A percentile compares a stretch with the other conserved stretches of the same genome.
Conservation (phyloP, 1,140 invertebrate genomes). For the Halictus rubicundus region DNA sequence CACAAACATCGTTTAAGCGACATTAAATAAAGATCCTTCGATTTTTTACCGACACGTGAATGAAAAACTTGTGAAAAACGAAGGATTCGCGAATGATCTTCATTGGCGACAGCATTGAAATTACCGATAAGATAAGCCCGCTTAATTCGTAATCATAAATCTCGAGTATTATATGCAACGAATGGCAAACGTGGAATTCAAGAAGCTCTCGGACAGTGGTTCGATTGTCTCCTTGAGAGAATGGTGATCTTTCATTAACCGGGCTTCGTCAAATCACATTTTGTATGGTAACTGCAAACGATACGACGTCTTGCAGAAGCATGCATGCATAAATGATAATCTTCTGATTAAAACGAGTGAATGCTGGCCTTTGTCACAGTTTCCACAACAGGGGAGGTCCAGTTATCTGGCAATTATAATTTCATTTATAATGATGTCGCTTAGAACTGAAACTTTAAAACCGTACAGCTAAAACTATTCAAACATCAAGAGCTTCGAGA, state of each 20-base stretch:
- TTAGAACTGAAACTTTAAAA: not conserved
- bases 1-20: no score
- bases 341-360: constrained; percentile 39
- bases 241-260: constrained; percentile 48
- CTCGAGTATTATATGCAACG: constrained; percentile 11
- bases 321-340: constrained; percentile 33
- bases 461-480: not conserved
- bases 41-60: no score
- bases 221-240: constrained; percentile 41
- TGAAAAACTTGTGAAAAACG: no score
- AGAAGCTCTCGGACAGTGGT: constrained; percentile 32
- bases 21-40: no score
- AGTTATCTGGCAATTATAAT: constrained; percentile 55
- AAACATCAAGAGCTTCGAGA: not conserved
- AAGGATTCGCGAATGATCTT: no score
- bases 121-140: no score
- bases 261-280: constrained; percentile 44
- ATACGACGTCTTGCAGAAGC: constrained; percentile 26
- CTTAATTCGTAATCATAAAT: not conserved
- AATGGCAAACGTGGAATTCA: constrained; percentile 19
- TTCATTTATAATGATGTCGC: constrained; percentile 55
- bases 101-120: no score
- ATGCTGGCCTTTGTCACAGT: constrained; percentile 64
- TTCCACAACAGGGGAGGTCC: constrained; percentile 45
- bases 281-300: constrained; percentile 40